phyloP scores from a whole-genome alignment of 2,888 invertebrate genomes.

The Ennomos fuscantarius region DNA sequence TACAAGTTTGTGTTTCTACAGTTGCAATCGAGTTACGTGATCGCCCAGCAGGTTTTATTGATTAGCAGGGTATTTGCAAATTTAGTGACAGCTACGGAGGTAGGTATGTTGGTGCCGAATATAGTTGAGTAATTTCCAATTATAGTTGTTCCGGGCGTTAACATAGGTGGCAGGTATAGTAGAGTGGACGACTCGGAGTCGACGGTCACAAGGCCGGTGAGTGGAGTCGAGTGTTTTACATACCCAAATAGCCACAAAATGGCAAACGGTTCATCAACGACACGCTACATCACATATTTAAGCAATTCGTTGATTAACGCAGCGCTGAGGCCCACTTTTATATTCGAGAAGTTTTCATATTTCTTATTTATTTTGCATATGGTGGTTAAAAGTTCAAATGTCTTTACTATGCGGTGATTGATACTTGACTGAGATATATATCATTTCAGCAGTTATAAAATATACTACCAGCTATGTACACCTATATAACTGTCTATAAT shows the following conservation, averaged over 20 bases:
- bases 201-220: conserved; percentile 41
- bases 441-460: no score
- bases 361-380: no score
- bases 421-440: no score
- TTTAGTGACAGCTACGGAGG: conserved; percentile 18
- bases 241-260: neutral
- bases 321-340: no score
- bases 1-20: no score
- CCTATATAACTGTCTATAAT: no score
- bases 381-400: no score
- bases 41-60: neutral
- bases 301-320: neutral
- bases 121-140: conserved; percentile 34
- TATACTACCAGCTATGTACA: no score
- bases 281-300: conserved; percentile 1
- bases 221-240: conserved; percentile 9
- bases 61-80: conserved; percentile 1
- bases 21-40: no score
- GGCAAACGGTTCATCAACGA: conserved; percentile 3
- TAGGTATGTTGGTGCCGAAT: conserved; percentile 13
- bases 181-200: conserved; percentile 26
- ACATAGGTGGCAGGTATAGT: conserved; percentile 25
- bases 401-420: no score
- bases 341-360: no score
- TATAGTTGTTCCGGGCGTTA: conserved; percentile 41